These are phyloP conservation scores for Ploceus nigricollis DNA, from an alignment of 2,113 vertebrate species.

Conservation along the genomic window DNA sequence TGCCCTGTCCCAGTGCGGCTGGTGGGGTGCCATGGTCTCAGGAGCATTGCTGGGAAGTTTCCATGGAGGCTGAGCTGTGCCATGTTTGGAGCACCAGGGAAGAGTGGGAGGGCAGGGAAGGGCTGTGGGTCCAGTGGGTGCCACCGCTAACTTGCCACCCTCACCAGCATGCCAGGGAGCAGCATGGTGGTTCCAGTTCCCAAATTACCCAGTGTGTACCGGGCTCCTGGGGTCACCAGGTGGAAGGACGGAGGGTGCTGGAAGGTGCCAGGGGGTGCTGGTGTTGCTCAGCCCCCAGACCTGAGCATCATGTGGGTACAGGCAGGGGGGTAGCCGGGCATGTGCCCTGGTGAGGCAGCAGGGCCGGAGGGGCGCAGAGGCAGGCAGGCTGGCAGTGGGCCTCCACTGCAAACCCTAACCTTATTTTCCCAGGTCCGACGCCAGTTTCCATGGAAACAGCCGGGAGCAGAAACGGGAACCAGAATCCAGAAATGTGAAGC, in stretches of 20 bases:
- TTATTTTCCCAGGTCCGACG: constrained; percentile 74
- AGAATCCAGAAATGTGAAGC: constrained; percentile 69
- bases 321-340: not conserved
- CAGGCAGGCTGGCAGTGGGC: constrained; percentile 41
- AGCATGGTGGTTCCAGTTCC: rapidly evolving
- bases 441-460: constrained; percentile 75
- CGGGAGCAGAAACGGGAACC: constrained; percentile 70
- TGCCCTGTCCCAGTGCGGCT: not conserved
- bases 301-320: not conserved
- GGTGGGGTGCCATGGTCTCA: not conserved
- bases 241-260: rapidly evolving
- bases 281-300: not conserved
- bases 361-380: not conserved
- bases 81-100: not conserved
- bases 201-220: rapidly evolving
- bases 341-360: not conserved
- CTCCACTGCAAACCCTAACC: constrained; percentile 66
- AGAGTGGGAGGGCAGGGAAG: not conserved
- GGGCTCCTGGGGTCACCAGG: not conserved
- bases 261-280: not conserved
- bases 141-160: rapidly evolving
- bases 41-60: not conserved
- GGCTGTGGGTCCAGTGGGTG: not conserved
- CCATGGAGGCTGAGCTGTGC: not conserved
- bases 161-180: not conserved